A percentile compares a stretch with the other conserved stretches of the same genome.
Conservation (phyloP, 1,140 invertebrate species). For the Diploscapter pachys region DNA sequence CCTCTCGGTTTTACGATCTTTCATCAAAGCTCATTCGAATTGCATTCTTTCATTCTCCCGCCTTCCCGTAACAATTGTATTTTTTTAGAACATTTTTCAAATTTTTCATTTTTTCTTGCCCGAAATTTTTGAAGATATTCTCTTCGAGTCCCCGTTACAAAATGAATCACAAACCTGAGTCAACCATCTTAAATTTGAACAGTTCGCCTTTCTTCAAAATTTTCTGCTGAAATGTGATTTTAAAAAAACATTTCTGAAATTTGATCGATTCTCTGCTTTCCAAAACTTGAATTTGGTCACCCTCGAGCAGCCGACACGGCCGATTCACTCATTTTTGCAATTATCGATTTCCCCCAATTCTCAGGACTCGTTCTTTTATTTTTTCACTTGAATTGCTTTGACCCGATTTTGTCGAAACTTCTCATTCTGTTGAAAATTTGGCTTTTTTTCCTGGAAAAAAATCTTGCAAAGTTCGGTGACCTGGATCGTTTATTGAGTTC, state of each 20-base stretch:
- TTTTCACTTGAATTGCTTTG: neutral
- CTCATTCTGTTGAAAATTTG: neutral
- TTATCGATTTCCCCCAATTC: neutral
- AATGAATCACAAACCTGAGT: too few species aligned
- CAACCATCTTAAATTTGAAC: too few species aligned
- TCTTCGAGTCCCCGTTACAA: too few species aligned
- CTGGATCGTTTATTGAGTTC: too few species aligned
- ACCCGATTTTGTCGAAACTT: neutral
- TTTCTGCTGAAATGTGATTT: neutral
- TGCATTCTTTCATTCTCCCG: too few species aligned
- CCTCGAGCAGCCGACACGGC: neutral
- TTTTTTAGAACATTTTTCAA: too few species aligned
- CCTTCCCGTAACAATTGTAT: too few species aligned
- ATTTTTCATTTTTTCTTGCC: too few species aligned
- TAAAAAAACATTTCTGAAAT: neutral
- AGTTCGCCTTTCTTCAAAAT: neutral
- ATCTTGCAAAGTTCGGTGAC: too few species aligned
- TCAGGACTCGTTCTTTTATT: neutral
- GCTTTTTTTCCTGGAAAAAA: neutral
- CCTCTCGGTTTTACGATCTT: too few species aligned
- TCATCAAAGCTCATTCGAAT: too few species aligned
- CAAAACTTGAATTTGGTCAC: neutral
- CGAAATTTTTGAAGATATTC: too few species aligned
- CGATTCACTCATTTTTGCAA: neutral
- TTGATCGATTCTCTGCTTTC: neutral